Base-by-base conservation (phyloP, 2,797 vertebrate species). In the Falco rusticolus region DNA sequence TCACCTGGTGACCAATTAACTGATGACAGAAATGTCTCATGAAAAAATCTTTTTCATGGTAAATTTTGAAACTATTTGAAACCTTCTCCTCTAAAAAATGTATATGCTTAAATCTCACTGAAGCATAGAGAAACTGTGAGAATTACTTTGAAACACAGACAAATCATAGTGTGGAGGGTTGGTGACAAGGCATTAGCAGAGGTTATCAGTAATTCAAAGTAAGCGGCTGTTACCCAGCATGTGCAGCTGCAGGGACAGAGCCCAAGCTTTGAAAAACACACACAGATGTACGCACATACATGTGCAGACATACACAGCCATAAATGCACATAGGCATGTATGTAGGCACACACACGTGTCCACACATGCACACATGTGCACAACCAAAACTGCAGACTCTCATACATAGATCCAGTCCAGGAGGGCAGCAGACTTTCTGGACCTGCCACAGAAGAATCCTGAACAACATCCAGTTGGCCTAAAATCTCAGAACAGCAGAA, bases 361-460 rank as follows among this genome's bases (percentile, higher is more conserved):
- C 25, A 7, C 3, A 4, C 1, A 3, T 29, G 26, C 29, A 16
- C 16, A 26, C 4, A 13, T 0, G 1, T 39, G 19, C 15, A 25
- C 11, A 19, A 68, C 13, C 15, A 47, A 71, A 85, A 81, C 28
- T 8, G 17, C 16, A 33, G 16, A 53, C 6, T 34, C 17, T 61
- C n/a, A 29, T 0, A 0, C 14, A 71, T 1, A 17, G 9, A 72
- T 26, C 12, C 24, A 39, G 28, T 13, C 16, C n/a, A 80, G 22
- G 17, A 80, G 87, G 11, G 29, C 22, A 84, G 15, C 3, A 89
- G 31, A 22, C 1, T 1, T 64, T 81, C 57, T 57, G 21, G 6
- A 56, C 19, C 16, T 47, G 11, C 20, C 24, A 33, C 10, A 39
- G 22, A 69, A 89, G 5, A 91, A 64, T 14, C 26, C 45, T 41